phyloP scores from a whole-genome alignment of 2,113 vertebrate genomes.

The Microtus montanus region DNA sequence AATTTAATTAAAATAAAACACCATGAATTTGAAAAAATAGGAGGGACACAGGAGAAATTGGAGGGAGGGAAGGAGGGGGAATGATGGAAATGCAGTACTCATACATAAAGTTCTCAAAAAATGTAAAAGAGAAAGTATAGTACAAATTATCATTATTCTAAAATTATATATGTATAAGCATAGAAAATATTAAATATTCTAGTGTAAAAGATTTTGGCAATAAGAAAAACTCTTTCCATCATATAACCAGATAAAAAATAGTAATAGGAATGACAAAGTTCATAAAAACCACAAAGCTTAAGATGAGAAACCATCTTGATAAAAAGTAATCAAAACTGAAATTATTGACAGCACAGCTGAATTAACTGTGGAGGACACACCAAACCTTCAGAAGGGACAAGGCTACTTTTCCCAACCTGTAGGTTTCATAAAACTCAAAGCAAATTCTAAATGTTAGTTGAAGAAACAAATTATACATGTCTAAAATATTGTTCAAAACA shows the following conservation, averaged over 20 bases:
- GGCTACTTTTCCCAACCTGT: not conserved
- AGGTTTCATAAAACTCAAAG: not conserved
- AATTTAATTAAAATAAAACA: not conserved
- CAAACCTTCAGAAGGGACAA: not conserved
- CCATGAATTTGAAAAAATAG: not conserved
- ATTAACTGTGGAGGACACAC: not conserved
- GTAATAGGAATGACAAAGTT: not conserved
- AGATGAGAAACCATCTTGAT: not conserved
- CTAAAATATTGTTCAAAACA: not conserved
- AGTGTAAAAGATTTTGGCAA: not conserved
- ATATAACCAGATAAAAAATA: not conserved
- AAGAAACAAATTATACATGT: not conserved
- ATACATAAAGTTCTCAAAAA: not conserved
- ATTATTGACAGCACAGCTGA: not conserved
- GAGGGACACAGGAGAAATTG: not conserved
- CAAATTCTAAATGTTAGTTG: not conserved
- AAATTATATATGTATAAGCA: not conserved
- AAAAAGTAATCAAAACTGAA: not conserved
- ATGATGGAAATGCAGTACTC: not conserved
- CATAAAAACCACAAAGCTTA: not conserved
- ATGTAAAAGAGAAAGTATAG: not conserved
- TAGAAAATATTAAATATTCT: not conserved
- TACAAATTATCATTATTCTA: not conserved
- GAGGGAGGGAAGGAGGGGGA: not conserved
- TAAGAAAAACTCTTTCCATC: not conserved